These are phyloP conservation scores for Catharus ustulatus DNA, from an alignment of 2,797 vertebrate genomes.

Conservation along the genomic window DNA sequence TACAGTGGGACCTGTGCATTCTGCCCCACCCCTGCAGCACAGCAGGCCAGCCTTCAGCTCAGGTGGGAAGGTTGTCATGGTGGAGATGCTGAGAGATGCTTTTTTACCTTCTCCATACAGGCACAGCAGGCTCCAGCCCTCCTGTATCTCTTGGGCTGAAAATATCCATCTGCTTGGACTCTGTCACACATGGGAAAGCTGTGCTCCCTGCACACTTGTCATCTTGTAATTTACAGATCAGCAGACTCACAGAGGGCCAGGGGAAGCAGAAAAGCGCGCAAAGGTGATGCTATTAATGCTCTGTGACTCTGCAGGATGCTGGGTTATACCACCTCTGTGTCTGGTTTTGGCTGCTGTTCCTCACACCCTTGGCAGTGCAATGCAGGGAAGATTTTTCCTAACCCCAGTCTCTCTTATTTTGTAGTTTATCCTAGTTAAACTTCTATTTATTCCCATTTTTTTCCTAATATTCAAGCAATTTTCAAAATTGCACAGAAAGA, in stretches of 20 bases:
- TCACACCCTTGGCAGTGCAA: not conserved
- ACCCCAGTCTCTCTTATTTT: not conserved
- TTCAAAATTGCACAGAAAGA: not conserved
- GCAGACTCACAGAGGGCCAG: not conserved
- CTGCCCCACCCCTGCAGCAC: not conserved
- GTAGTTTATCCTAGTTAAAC: not conserved
- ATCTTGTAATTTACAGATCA: not conserved
- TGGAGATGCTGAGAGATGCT: not conserved
- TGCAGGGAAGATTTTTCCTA: not conserved
- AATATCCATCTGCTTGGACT: not conserved
- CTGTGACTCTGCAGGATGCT: not conserved
- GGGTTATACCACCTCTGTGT: not conserved
- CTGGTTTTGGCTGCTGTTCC: not conserved
- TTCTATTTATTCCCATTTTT: not conserved
- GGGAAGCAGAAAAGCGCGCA: not conserved
- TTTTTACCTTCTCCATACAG: not conserved
- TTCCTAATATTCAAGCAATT: not conserved
- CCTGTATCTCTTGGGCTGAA: not conserved
- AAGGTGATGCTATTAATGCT: not conserved
- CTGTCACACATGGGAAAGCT: not conserved
- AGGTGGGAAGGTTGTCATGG: not conserved
- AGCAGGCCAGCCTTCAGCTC: not conserved
- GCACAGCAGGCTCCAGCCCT: not conserved
- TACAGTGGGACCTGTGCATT: not conserved
- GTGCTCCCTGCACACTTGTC: not conserved